Conservation (phyloP, 2,888 invertebrate genomes). For the Idaea biselata region DNA sequence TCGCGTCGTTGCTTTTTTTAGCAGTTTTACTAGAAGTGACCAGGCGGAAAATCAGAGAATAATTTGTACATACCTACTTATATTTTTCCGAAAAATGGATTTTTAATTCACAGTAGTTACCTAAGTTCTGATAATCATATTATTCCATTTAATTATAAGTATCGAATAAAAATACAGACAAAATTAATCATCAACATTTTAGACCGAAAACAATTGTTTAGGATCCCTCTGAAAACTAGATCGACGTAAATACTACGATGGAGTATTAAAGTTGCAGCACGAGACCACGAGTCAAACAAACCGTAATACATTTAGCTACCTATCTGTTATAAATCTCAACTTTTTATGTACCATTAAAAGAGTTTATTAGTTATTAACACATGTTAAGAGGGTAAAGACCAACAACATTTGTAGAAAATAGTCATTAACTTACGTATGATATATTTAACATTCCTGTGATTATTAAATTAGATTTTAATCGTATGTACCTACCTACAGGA, state of each 20-base stretch:
- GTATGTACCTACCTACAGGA: background rate
- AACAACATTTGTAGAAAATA: constrained; percentile 75
- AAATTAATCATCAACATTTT: too few species aligned
- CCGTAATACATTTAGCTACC: constrained; percentile 55
- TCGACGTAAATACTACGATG: background rate
- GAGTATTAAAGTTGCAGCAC: constrained; percentile 32
- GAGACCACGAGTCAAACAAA: constrained; percentile 67
- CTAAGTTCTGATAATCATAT: too few species aligned
- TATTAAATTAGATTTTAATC: background rate
- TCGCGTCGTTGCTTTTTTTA: too few species aligned
- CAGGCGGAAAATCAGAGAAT: too few species aligned
- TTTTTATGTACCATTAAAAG: constrained; percentile 79
- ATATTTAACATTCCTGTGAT: background rate
- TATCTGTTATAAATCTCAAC: constrained; percentile 76
- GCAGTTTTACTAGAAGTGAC: too few species aligned
- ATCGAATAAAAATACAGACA: too few species aligned
- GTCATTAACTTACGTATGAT: background rate
- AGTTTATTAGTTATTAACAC: constrained; percentile 80
- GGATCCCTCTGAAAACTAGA: too few species aligned
- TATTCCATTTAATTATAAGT: too few species aligned
- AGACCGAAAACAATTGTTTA: too few species aligned
- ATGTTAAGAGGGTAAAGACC: constrained; percentile 72
- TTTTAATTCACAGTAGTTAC: too few species aligned
- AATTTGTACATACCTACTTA: too few species aligned
- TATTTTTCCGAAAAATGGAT: too few species aligned